Evolutionary conservation across 2,113 vertebrate species (phyloP).

Genomic region (Riparia riparia): DNA sequence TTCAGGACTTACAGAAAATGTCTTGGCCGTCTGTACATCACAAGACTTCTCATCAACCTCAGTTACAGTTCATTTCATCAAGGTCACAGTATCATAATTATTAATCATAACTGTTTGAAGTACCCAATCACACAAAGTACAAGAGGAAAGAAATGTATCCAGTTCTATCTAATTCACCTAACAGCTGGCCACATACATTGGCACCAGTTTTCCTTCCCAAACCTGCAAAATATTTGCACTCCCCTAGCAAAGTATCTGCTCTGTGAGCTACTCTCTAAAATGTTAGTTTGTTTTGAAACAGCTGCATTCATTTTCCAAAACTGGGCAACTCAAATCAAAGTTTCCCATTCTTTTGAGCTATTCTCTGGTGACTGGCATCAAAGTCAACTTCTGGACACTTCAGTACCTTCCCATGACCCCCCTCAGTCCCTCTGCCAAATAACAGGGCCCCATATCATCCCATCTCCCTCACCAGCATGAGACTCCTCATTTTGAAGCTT

Average conservation of each 20-base stretch:
- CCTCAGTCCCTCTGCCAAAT: background rate
- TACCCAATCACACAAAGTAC: background rate
- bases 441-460: background rate
- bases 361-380: background rate
- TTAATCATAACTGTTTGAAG: background rate
- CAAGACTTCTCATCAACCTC: background rate
- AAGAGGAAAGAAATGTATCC: background rate
- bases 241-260: background rate
- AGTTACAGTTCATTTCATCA: background rate
- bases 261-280: background rate
- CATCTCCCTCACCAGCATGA: background rate
- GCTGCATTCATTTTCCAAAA: background rate
- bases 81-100: background rate
- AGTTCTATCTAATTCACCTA: background rate
- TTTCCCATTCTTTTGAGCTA: background rate
- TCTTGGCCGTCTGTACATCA: background rate
- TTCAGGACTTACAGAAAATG: background rate
- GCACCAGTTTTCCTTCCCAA: background rate
- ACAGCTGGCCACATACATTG: background rate
- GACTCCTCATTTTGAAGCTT: rapidly evolving
- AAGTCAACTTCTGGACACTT: background rate
- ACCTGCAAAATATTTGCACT: background rate
- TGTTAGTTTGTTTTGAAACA: rapidly evolving
- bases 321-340: background rate
- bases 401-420: background rate